Base-by-base conservation (phyloP, 2,113 vertebrate genomes). In the Oncorhynchus keta region DNA sequence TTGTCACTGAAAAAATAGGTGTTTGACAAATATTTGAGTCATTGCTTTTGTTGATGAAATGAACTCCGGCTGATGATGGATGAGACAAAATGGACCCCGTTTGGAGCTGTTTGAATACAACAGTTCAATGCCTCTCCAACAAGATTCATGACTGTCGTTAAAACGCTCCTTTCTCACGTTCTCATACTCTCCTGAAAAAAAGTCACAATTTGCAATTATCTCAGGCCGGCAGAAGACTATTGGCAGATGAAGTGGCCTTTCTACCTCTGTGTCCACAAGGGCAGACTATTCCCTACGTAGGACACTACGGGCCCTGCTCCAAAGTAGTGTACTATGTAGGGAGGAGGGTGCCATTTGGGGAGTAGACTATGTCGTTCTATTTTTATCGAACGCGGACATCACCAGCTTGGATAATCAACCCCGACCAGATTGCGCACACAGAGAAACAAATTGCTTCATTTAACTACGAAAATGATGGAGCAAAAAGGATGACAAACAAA, bases 381-480 rank as follows among this genome's bases (percentile, higher is more conserved):
- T 90, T 91, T 89, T 90, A 92, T 90, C 80, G 12, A 76, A 79
- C 1, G 85, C 91, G 88, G 91, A 90, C 93, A 90, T 92, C 92
- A 89, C 79, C 89, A 90, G 88, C 89, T 90, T 88, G 86, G 85
- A 91, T 92, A 91, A 94, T 93, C 91, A 93, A 90, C 86, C 89
- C 80, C 75, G 39, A 88, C 87, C 90, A 89, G 91, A 93, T 92
- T 92, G 90, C 77, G 72, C 88, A 35, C 16, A 83, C 83, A 28
- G 85, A 84, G 86, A 90, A 91, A 93, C 91, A 92, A 93, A 93
- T 93, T 92, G 91, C 90, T 92, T 93, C 85, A 91, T 92, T 93
- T 92, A 89, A 86, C 83, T 87, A 90, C 88, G 92, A 88, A 93
- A 93, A 91, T 93, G 89, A 93, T 92, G 92, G 91, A 92, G 87